Percentiles rank a stretch among this genome's conserved stretches.
Conservation (phyloP, 2,888 invertebrate genomes). For the Chirona hameri region DNA sequence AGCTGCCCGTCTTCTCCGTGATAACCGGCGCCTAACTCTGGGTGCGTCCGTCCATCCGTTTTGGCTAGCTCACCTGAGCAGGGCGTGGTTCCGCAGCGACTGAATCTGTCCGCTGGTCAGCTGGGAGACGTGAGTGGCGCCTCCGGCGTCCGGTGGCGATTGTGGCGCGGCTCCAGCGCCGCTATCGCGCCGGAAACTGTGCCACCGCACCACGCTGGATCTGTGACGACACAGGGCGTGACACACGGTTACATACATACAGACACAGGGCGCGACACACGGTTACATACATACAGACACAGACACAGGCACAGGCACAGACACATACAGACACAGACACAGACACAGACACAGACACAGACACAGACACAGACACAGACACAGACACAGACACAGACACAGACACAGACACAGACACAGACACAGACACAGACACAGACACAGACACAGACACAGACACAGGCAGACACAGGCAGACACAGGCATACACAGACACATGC, state of each 20-base stretch:
- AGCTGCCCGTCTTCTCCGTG: too few relatives aligned
- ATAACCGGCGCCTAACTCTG: too few relatives aligned
- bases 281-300: background rate
- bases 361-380: too few relatives aligned
- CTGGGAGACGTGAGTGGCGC: slow-evolving; percentile 59
- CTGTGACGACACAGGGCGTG: slow-evolving; percentile 43
- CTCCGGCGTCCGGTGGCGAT: background rate
- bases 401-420: background rate
- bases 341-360: too few relatives aligned
- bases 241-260: too few relatives aligned
- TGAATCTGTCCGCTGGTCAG: slow-evolving; percentile 84
- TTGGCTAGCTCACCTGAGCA: slow-evolving; percentile 55
- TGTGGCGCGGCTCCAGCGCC: background rate
- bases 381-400: background rate
- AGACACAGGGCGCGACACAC: background rate
- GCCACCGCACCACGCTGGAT: slow-evolving; percentile 70
- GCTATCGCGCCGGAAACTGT: slow-evolving; percentile 59
- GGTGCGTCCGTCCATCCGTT: too few relatives aligned
- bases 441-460: background rate
- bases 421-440: background rate
- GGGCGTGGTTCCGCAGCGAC: slow-evolving; percentile 78
- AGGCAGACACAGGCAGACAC: too few relatives aligned
- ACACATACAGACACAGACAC: too few relatives aligned
- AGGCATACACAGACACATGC: too few relatives aligned
- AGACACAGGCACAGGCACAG: too few relatives aligned